Evolutionary conservation across 2,797 vertebrate genomes (phyloP), one percentile per base, ranked within the genome.

Genomic region (Cynopterus sphinx): DNA sequence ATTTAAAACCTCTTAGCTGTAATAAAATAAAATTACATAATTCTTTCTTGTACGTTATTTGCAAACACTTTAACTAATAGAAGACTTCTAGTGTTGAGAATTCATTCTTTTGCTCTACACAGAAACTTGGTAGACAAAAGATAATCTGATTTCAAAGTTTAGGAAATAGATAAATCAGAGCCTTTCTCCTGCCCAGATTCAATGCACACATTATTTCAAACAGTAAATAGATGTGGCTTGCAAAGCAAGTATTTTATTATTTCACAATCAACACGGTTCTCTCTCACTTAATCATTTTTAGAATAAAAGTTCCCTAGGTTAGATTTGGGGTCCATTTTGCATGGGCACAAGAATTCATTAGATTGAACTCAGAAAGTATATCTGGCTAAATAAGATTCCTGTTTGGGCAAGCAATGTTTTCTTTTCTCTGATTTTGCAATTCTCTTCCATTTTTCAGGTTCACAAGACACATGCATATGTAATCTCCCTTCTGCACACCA

Each of bases 161-260:
- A 84, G 96, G 97, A 98, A 98, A 96, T 73, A 96, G 78, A 96
- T 96, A 94, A 97, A 97, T 65, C 90, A 92, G 96, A 95, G 84
- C 70, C 15, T 75, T 96, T 28, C 85, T 17, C 39, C 8, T 12
- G 6, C 16, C 31, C 1, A 4, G 92, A 96, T 91, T 88, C 94
- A 77, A 92, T 95, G 55, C 36, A 63, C 53, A 87, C 91, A 67
- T 95, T 97, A 97, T 84, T 97, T 86, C 90, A 97, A 95, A 78
- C 1, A 19, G 82, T 97, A 97, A 98, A 97, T 46, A 97, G 71
- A 97, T 95, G n/a, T 90, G 94, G 88, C 93, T 94, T 96, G 57
- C 96, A 97, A 98, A 97, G 83, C 59, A 97, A 98, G 86, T 97
- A 92, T 96, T 97, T 71, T 83, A 85, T 98, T 98, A 96, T 97